These are phyloP conservation scores for Agonopterix heracliana DNA, from an alignment of 2,888 invertebrate species.

Conservation along the genomic window DNA sequence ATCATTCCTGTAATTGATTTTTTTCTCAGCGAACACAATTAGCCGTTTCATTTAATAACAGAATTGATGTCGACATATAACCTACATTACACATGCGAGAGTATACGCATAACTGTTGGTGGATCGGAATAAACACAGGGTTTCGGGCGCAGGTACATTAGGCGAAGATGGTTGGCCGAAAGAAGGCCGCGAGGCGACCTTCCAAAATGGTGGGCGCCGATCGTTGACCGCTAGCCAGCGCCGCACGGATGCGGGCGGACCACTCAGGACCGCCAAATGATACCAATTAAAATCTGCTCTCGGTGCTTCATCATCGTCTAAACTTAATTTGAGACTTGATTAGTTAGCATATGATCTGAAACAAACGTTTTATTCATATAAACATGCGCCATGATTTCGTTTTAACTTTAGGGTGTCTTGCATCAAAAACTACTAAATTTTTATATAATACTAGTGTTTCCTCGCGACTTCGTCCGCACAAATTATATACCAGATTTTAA, in stretches of 20 bases:
- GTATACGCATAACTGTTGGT: constrained; percentile 66
- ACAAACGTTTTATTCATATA: too few species aligned
- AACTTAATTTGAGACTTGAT: neutral
- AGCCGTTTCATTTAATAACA: constrained; percentile 49
- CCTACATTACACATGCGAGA: constrained; percentile 70
- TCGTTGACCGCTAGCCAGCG: constrained; percentile 49
- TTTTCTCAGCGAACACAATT: constrained; percentile 43
- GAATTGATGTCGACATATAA: constrained; percentile 61
- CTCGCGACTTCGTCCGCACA: too few species aligned
- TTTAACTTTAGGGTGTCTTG: too few species aligned
- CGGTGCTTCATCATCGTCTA: neutral
- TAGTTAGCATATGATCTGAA: too few species aligned
- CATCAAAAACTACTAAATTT: too few species aligned
- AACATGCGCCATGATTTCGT: too few species aligned
- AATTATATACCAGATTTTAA: too few species aligned
- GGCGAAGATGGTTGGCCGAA: constrained; percentile 48
- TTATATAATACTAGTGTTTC: too few species aligned
- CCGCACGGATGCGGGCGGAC: constrained; percentile 5
- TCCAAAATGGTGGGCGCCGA: constrained; percentile 62
- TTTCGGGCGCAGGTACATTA: constrained; percentile 49
- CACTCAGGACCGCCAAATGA: constrained; percentile 3
- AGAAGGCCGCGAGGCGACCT: constrained; percentile 74
- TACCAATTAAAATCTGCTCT: constrained; percentile 7
- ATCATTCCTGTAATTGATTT: constrained; percentile 39
- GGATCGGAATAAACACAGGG: constrained; percentile 66